Evolutionary conservation across 2,113 vertebrate species (phyloP).

Genomic region (Lycaon pictus): DNA sequence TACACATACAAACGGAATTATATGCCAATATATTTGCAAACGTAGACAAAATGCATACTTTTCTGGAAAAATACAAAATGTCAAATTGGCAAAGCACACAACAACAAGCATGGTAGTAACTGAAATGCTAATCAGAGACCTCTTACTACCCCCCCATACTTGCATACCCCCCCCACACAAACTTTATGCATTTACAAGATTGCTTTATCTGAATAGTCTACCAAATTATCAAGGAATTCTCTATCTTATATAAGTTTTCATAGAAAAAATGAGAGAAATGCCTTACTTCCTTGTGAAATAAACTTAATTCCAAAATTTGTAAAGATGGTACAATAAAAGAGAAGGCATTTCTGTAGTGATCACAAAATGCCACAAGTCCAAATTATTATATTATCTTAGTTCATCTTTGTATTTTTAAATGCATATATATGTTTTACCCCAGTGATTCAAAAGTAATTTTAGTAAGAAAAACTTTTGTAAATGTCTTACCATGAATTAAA

Average conservation of each 20-base stretch:
- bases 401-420: not conserved
- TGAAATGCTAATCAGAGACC: not conserved
- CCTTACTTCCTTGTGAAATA: not conserved
- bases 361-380: not conserved
- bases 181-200: not conserved
- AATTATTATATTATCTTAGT: not conserved
- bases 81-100: not conserved
- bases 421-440: not conserved
- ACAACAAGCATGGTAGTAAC: not conserved
- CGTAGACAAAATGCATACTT: not conserved
- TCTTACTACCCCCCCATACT: not conserved
- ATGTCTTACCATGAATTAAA: not conserved
- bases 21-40: not conserved
- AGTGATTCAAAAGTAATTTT: not conserved
- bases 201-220: not conserved
- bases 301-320: not conserved
- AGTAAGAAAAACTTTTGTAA: not conserved
- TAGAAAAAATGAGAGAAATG: not conserved
- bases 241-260: not conserved
- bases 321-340: not conserved
- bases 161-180: not conserved
- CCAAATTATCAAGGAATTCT: not conserved
- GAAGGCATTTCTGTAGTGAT: not conserved
- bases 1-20: not conserved
- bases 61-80: not conserved